phyloP scores from a whole-genome alignment of 1,140 invertebrate genomes.

The Xylocopa sonorina region DNA sequence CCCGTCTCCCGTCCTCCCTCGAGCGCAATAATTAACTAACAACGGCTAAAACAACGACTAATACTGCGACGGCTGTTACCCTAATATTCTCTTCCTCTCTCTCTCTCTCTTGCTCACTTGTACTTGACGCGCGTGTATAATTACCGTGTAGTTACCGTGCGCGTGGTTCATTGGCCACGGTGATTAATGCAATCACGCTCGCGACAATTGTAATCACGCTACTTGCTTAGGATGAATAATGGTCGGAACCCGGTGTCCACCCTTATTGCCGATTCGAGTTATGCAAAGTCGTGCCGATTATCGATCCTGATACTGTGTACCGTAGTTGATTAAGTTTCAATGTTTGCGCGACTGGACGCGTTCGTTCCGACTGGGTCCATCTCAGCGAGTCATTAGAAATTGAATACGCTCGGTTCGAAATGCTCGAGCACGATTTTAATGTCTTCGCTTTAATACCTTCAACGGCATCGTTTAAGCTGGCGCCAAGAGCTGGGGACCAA shows the following conservation, averaged over 20 bases:
- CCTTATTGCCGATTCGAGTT: background rate
- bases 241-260: background rate
- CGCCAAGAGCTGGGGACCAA: background rate
- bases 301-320: background rate
- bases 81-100: background rate
- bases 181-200: slow-evolving; percentile 51
- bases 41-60: slow-evolving; percentile 69
- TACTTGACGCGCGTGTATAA: slow-evolving; percentile 1
- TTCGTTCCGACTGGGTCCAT: too few relatives aligned
- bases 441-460: too few relatives aligned
- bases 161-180: slow-evolving; percentile 44
- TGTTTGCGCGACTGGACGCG: too few relatives aligned
- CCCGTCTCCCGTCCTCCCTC: slow-evolving; percentile 51
- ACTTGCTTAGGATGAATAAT: slow-evolving; percentile 12
- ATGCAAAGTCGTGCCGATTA: background rate
- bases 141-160: slow-evolving; percentile 41
- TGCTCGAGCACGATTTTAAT: too few relatives aligned
- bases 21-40: slow-evolving; percentile 73
- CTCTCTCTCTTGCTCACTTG: background rate
- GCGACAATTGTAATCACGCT: slow-evolving; percentile 20
- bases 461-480: background rate
- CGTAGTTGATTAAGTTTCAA: background rate
- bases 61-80: slow-evolving; percentile 23
- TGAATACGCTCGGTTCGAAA: too few relatives aligned
- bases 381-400: too few relatives aligned